These are phyloP conservation scores for Phocides pigmalion DNA, from an alignment of 1,140 invertebrate genomes.

Conservation along the genomic window DNA sequence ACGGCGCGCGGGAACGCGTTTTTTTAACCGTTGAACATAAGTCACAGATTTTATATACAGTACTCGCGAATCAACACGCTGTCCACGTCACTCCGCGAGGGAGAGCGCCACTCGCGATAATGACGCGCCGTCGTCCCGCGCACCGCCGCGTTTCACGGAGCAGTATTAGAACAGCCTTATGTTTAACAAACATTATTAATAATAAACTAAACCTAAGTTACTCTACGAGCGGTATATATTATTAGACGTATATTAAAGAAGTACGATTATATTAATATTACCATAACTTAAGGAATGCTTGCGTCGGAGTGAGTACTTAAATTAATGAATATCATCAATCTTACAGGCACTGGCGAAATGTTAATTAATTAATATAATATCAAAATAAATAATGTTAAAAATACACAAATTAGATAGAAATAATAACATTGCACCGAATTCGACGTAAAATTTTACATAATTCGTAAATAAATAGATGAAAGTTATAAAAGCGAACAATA, in stretches of 20 bases:
- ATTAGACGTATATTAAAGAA: conserved; percentile 19
- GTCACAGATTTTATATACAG: too few species aligned
- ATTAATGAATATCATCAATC: conserved; percentile 75
- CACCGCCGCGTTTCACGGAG: too few species aligned
- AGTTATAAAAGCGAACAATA: conserved; percentile 60
- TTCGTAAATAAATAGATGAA: conserved; percentile 40
- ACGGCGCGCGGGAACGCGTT: too few species aligned
- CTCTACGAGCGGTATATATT: conserved; percentile 39
- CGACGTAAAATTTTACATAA: conserved; percentile 10
- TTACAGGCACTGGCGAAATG: conserved; percentile 76
- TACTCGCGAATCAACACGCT: too few species aligned
- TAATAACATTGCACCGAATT: conserved; percentile 29
- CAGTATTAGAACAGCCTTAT: not conserved
- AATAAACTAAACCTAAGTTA: conserved; percentile 45
- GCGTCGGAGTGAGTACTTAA: conserved; percentile 52
- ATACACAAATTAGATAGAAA: conserved; percentile 17
- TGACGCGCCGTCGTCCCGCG: too few species aligned
- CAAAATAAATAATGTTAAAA: conserved; percentile 35
- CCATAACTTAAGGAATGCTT: conserved; percentile 54
- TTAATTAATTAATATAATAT: conserved; percentile 43
- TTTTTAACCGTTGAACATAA: too few species aligned
- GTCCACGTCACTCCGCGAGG: too few species aligned
- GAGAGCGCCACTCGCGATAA: too few species aligned
- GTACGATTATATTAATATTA: conserved; percentile 33
- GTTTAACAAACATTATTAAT: conserved; percentile 38